Base-by-base conservation (phyloP, 2,113 vertebrate genomes). In the Uria lomvia region DNA sequence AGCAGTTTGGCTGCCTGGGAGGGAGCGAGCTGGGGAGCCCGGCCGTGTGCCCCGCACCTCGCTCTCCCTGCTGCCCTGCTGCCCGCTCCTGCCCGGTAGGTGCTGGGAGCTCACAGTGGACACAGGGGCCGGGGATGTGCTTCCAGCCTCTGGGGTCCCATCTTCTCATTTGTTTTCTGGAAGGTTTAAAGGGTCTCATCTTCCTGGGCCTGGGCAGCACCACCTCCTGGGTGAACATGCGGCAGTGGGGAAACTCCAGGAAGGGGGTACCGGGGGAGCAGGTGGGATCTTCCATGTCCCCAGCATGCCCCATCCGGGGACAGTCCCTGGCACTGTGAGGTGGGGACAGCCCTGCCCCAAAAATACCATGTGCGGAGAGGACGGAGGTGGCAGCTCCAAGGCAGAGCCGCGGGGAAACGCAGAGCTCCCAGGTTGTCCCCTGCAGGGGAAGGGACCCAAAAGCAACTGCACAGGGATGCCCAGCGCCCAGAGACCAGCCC, bases 201-300 rank as follows among this genome's bases (percentile, higher is more conserved):
- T 29, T 67, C 15, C 52, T 71, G 15, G 11, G 9, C n/a, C 20
- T 45, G 36, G 42, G 63, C 5, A 8, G 29, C 55, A 42, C 11
- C 62, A 24, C 32, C 67, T 43, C 75, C 75, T 45, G 79, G 40
- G 30, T 59, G 23, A 70, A 49, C 7, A 15, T 4, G 2, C 4
- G 3, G 17, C 24, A 80, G 14, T 3, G 13, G 9, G 29, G 34
- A 21, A 32, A n/a, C 49, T 38, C 40, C 36, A 36, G 29, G 6
- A 17, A 49, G 29, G 52, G 12, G 29, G 3, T 14, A 23, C 45
- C 3, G 1, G 12, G 15, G 21, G 19, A 72, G 8, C 0, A 0
- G 24, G 43, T 63, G 81, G 65, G n/a, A 60, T n/a, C 4, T 45
- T 18, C 5, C 8, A 9, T 40, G 2, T 15, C n/a, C 14, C 36